These are phyloP conservation scores for Rhabditophanes sp. DNA, from an alignment of 2,888 invertebrate genomes.

Conservation along the genomic window DNA sequence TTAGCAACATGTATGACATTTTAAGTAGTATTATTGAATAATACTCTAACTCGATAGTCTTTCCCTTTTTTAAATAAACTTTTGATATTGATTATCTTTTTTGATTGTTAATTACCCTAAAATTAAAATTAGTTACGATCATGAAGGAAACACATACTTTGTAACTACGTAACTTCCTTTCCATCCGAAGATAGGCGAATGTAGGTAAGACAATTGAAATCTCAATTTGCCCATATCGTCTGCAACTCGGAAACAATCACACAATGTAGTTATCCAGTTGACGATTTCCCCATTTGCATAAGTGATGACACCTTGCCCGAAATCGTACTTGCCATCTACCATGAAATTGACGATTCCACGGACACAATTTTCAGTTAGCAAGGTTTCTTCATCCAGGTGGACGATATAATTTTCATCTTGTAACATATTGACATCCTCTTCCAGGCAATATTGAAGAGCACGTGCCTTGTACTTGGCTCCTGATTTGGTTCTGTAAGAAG, in stretches of 20 bases:
- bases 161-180: slow-evolving; percentile 94
- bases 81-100: too few species aligned
- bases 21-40: too few species aligned
- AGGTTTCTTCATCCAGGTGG: slow-evolving; percentile 85
- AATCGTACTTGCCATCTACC: slow-evolving; percentile 76
- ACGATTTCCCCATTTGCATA: slow-evolving; percentile 87
- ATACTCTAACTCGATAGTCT: too few species aligned
- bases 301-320: slow-evolving; percentile 61
- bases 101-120: too few species aligned
- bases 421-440: slow-evolving; percentile 56
- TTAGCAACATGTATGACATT: too few species aligned
- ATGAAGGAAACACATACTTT: slow-evolving; percentile 52
- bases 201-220: slow-evolving; percentile 76
- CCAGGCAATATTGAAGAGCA: slow-evolving; percentile 82
- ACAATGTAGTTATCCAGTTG: slow-evolving; percentile 86
- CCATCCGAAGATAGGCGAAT: slow-evolving; percentile 88
- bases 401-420: slow-evolving; percentile 71
- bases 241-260: slow-evolving; percentile 72
- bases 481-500: slow-evolving; percentile 57
- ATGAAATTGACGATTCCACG: slow-evolving; percentile 70
- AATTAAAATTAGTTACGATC: background rate
- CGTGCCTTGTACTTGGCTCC: slow-evolving; percentile 84
- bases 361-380: slow-evolving; percentile 64
- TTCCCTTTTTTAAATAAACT: too few species aligned
- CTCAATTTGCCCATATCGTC: slow-evolving; percentile 93